Base-by-base conservation (phyloP, 2,797 vertebrate species). In the Danio choprae region DNA sequence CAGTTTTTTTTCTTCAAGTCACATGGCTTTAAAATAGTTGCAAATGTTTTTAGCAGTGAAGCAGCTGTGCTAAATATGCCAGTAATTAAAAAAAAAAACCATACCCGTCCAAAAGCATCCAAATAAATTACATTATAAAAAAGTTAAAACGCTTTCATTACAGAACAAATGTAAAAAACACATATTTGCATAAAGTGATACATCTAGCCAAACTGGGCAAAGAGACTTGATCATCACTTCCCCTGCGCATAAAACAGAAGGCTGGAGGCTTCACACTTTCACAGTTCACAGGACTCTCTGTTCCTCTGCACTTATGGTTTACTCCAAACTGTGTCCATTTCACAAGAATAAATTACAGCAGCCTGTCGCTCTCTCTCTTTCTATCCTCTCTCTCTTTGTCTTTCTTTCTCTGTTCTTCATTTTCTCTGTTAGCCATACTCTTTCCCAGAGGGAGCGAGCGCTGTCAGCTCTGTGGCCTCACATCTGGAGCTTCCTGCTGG, bases 401-500 rank as follows among this genome's bases (percentile, higher is more conserved):
- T 80, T 65, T 77, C 56, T 75, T 70, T 43, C 29, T 64, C 60
- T 64, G 48, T 72, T 75, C 44, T 58, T 56, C 74, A 69, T 91
- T 90, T 87, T 59, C 77, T 80, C 20, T 55, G 89, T 89, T 90
- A 90, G 90, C 90, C 90, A 91, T 87, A 90, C 87, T 91, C 82
- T 88, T 82, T 88, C 91, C 91, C 90, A 92, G 88, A 91, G 90
- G 91, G 91, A 89, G 88, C 88, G 81, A 83, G 87, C 87, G 85
- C 91, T 92, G 91, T 92, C 92, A 91, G 89, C 89, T 92, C 90
- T 63, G 87, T 91, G 91, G 90, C 88, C 90, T 90, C 90, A 94
- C 93, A 94, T 93, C 93, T 94, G 92, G 92, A 93, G 90, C 77
- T 89, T 93, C 92, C 93, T 89, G 87, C 91, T 92, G 91, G 91